Evolutionary conservation across 2,113 vertebrate species (phyloP).

Genomic region (Fulica atra): DNA sequence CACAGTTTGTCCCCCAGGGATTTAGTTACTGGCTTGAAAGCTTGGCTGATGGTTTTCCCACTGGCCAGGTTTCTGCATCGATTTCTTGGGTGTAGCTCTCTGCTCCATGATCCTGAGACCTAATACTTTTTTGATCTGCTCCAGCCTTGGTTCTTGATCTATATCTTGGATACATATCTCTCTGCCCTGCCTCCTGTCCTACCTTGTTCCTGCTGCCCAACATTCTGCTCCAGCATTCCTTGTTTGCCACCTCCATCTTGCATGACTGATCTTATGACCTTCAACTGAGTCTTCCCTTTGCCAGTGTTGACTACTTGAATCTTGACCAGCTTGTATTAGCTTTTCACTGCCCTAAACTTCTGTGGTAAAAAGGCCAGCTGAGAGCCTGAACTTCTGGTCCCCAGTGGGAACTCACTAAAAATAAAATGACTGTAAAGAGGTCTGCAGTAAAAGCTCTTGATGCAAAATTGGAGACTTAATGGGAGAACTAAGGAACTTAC

Average conservation of each 20-base stretch:
- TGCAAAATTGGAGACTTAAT: neutral
- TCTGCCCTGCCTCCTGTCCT: neutral
- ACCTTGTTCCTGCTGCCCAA: neutral
- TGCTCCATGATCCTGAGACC: neutral
- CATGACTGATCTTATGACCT: neutral
- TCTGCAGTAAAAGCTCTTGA: neutral
- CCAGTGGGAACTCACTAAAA: neutral
- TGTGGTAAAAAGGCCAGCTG: neutral
- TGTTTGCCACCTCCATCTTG: neutral
- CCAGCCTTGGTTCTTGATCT: neutral
- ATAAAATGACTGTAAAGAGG: neutral
- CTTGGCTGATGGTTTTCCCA: neutral
- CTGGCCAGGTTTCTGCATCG: neutral
- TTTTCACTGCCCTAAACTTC: neutral
- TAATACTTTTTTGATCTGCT: neutral
- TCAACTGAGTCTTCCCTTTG: neutral
- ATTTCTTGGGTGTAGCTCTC: neutral
- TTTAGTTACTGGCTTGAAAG: neutral
- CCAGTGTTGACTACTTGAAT: neutral
- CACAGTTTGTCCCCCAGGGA: too few relatives aligned
- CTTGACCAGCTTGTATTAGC: neutral
- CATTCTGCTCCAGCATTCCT: neutral
- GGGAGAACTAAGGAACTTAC: neutral
- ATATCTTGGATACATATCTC: neutral
- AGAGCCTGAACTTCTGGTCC: neutral